phyloP scores from a whole-genome alignment of 2,888 invertebrate species.

The Hypselothyrea guttata region DNA sequence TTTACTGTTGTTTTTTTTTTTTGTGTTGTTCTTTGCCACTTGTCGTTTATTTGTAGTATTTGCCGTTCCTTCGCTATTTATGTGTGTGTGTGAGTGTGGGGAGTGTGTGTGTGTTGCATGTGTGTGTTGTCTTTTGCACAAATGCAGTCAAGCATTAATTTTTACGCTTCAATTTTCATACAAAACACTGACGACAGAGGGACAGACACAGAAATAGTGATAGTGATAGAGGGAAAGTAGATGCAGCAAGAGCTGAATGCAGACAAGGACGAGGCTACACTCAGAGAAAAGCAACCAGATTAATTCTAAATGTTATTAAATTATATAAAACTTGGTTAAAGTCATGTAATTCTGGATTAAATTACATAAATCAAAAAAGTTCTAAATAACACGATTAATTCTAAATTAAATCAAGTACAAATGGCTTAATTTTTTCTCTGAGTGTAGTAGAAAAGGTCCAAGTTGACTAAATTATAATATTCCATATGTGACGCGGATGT shows the following conservation, averaged over 20 bases:
- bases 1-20: constrained; percentile 13
- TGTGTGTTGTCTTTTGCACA: constrained; percentile 70
- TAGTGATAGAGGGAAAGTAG: constrained; percentile 1
- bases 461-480: constrained; percentile 75
- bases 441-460: constrained; percentile 20
- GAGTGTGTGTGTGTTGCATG: constrained; percentile 18
- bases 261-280: too few relatives aligned
- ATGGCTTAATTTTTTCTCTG: too few relatives aligned
- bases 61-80: too few relatives aligned
- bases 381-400: too few relatives aligned
- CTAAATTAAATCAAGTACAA: too few relatives aligned
- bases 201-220: constrained; percentile 6
- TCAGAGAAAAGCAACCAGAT: too few relatives aligned
- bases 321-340: too few relatives aligned
- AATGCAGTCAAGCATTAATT: constrained; percentile 74
- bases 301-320: too few relatives aligned
- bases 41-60: constrained; percentile 1
- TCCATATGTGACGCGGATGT: constrained; percentile 50
- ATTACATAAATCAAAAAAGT: too few relatives aligned
- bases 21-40: constrained; percentile 5
- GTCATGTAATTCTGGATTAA: too few relatives aligned
- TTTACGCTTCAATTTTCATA: constrained; percentile 75
- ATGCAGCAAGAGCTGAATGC: too few relatives aligned
- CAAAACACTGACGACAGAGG: constrained; percentile 44
- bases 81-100: constrained; percentile 7